These are phyloP conservation scores for Rhimphoctona megacephalus DNA, from an alignment of 2,888 invertebrate species.

Conservation along the genomic window DNA sequence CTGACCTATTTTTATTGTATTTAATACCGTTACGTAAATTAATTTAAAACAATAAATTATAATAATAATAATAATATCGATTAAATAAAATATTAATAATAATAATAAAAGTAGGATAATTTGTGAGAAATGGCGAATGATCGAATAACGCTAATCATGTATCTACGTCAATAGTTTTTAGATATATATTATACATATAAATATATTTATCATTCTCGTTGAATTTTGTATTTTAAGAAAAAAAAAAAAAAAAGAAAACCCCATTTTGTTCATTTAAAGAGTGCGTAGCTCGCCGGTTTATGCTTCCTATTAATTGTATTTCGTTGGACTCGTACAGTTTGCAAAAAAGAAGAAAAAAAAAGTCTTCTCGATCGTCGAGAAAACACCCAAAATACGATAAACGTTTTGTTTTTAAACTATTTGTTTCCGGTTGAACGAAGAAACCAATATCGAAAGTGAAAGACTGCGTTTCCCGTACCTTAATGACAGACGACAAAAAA, in stretches of 20 bases:
- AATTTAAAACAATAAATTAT: conserved; percentile 61
- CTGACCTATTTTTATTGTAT: conserved; percentile 70
- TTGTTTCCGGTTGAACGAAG: conserved; percentile 40
- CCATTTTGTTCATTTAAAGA: conserved; percentile 55
- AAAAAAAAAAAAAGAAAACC: conserved; percentile 14
- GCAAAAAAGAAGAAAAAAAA: background rate
- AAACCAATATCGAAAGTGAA: conserved; percentile 70
- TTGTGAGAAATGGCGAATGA: conserved; percentile 1
- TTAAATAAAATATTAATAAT: conserved; percentile 21
- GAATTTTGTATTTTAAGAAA: conserved; percentile 45
- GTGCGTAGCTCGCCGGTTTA: conserved; percentile 55
- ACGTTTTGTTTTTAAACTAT: conserved; percentile 13
- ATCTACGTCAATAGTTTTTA: conserved; percentile 42
- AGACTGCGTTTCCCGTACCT: conserved; percentile 75
- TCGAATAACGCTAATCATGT: conserved; percentile 31
- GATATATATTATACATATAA: background rate
- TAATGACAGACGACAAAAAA: conserved; percentile 38
- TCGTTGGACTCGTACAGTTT: conserved; percentile 53
- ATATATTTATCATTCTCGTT: conserved; percentile 59
- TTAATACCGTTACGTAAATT: conserved; percentile 69
- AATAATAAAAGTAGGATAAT: conserved; percentile 22
- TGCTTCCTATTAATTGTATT: conserved; percentile 70
- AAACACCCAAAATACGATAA: background rate
- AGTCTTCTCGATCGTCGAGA: background rate
- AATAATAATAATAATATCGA: conserved; percentile 20